Percentiles rank a stretch among this genome's conserved stretches.
These are phyloP conservation scores for Macrosiphum euphorbiae DNA, from an alignment of 2,888 invertebrate species.

Conservation along the genomic window DNA sequence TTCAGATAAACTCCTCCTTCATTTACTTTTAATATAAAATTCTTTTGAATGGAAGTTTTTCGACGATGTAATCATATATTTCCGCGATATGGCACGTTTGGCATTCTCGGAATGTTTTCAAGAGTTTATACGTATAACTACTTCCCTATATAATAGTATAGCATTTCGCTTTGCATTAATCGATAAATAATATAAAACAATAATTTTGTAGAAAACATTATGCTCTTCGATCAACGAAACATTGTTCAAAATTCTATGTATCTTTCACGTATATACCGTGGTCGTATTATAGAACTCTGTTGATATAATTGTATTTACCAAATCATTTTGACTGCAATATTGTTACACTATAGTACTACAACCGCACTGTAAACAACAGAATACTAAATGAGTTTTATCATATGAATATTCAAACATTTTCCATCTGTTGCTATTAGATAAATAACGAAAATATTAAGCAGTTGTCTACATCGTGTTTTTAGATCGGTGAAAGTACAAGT, in stretches of 20 bases:
- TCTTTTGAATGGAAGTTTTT: constrained; percentile 13
- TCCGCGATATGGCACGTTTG: not conserved
- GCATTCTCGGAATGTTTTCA: constrained; percentile 7
- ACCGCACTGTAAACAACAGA: not conserved
- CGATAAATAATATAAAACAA: not conserved
- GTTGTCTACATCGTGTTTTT: not conserved
- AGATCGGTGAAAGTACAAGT: constrained; percentile 26
- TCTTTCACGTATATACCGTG: not conserved
- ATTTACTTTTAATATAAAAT: constrained; percentile 11
- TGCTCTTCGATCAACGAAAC: not conserved
- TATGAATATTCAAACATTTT: not conserved
- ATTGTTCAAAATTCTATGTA: not conserved
- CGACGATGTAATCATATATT: constrained; percentile 27
- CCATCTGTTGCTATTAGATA: not conserved
- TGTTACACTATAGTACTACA: not conserved
- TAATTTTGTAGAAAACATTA: not conserved
- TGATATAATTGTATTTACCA: not conserved
- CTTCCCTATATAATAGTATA: not conserved
- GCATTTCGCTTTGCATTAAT: not conserved
- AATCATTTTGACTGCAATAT: not conserved
- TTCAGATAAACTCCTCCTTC: constrained; percentile 15
- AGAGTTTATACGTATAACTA: not conserved
- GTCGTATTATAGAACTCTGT: not conserved
- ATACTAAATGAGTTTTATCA: not conserved
- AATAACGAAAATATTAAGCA: not conserved